These are phyloP conservation scores for Sarotherodon lohbergeri DNA, from an alignment of 2,113 vertebrate species.

Conservation along the genomic window DNA sequence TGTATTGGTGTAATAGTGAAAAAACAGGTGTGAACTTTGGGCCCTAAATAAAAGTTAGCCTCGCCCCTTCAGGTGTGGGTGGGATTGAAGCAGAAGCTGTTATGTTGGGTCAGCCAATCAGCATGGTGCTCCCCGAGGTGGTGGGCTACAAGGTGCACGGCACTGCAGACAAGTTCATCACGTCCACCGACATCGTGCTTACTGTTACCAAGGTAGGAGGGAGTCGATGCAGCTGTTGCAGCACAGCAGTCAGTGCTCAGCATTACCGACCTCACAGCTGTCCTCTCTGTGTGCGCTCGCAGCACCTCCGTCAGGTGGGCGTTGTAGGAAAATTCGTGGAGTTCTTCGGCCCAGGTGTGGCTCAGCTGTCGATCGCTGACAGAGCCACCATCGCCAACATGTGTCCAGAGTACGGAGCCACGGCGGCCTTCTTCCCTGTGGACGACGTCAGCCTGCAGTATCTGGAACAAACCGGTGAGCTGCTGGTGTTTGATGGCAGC, in stretches of 20 bases:
- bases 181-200: slow-evolving; percentile 96
- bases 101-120: slow-evolving; percentile 98
- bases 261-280: not conserved
- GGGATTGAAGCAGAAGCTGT: slow-evolving; percentile 98
- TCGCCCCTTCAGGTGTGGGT: slow-evolving; percentile 81
- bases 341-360: slow-evolving; percentile 92
- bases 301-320: slow-evolving; percentile 95
- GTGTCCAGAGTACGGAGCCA: slow-evolving; percentile 97
- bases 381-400: slow-evolving; percentile 97
- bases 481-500: not conserved
- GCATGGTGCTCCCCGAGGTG: slow-evolving; percentile 96
- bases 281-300: not conserved
- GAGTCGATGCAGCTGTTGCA: not conserved
- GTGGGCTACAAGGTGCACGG: slow-evolving; percentile 88
- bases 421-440: slow-evolving; percentile 93
- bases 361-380: slow-evolving; percentile 93
- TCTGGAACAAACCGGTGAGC: slow-evolving; percentile 87
- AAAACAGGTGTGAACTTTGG: rapidly evolving
- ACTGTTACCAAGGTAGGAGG: slow-evolving; percentile 90
- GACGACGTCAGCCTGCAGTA: slow-evolving; percentile 88
- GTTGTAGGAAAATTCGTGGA: slow-evolving; percentile 97
- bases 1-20: rapidly evolving
- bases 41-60: rapidly evolving
- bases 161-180: slow-evolving; percentile 80
- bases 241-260: not conserved